Evolutionary conservation across 2,113 vertebrate genomes (phyloP).

Genomic region (Rhinolophus ferrumequinum): DNA sequence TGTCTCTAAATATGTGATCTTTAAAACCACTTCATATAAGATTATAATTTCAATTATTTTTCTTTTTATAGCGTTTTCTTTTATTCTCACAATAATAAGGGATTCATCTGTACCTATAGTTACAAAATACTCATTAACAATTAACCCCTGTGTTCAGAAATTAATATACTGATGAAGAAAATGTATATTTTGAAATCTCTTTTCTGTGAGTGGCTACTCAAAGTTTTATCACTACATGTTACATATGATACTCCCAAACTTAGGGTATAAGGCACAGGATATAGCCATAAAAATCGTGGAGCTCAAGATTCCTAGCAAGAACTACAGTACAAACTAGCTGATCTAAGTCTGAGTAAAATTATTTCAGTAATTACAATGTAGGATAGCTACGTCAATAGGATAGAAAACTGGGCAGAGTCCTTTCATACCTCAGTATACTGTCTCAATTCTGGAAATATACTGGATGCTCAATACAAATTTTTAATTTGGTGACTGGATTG

Average conservation of each 20-base stretch:
- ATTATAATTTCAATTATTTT: not conserved
- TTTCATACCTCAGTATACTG: not conserved
- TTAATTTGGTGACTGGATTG: not conserved
- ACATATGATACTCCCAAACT: not conserved
- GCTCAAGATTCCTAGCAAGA: not conserved
- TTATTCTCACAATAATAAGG: not conserved
- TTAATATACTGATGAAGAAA: not conserved
- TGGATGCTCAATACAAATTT: not conserved
- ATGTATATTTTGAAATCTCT: not conserved
- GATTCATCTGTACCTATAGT: not conserved
- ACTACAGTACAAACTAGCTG: not conserved
- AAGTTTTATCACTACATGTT: not conserved
- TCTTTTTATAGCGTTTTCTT: not conserved
- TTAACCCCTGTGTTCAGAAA: not conserved
- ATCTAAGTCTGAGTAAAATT: not conserved
- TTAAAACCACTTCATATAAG: not conserved
- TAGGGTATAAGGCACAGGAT: not conserved
- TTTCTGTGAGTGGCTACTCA: not conserved
- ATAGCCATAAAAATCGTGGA: not conserved
- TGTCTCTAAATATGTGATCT: not conserved
- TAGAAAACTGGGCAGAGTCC: not conserved
- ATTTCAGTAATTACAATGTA: not conserved
- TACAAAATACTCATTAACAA: not conserved
- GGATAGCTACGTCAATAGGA: not conserved
- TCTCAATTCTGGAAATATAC: not conserved